These are phyloP conservation scores for Invenusta paracnida DNA, from an alignment of 2,888 invertebrate genomes.

Conservation along the genomic window DNA sequence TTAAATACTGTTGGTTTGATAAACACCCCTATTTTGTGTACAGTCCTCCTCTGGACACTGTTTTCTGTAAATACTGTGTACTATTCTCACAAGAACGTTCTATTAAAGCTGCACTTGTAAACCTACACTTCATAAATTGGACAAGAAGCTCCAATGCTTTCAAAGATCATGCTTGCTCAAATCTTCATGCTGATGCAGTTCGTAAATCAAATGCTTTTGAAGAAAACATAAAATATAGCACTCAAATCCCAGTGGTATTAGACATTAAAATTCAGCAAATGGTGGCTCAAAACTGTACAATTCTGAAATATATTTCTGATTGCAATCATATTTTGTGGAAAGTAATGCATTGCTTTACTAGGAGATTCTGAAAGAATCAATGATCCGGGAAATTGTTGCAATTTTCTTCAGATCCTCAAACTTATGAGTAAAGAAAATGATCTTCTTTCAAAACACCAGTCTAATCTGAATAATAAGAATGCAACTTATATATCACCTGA, in stretches of 20 bases:
- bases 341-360: background rate
- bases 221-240: conserved; percentile 3
- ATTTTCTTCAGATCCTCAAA: conserved; percentile 15
- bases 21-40: background rate
- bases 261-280: background rate
- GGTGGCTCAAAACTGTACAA: conserved; percentile 29
- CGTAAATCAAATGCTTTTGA: conserved; percentile 5
- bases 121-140: conserved; percentile 5
- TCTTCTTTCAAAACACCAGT: conserved; percentile 18
- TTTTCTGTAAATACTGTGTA: conserved; percentile 23
- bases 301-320: conserved; percentile 14
- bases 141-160: conserved; percentile 22
- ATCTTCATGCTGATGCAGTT: conserved; percentile 27
- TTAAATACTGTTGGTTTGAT: background rate
- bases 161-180: conserved; percentile 13
- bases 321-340: background rate
- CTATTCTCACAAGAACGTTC: conserved; percentile 11
- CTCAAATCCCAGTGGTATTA: conserved; percentile 22
- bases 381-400: background rate
- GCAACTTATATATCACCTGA: background rate
- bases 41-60: background rate
- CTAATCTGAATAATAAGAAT: conserved; percentile 21
- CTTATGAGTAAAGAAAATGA: conserved; percentile 22
- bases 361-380: background rate
- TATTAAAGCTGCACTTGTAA: conserved; percentile 16